Base-by-base conservation (phyloP, 1,140 invertebrate species). In the Bathynomus jamesi region DNA sequence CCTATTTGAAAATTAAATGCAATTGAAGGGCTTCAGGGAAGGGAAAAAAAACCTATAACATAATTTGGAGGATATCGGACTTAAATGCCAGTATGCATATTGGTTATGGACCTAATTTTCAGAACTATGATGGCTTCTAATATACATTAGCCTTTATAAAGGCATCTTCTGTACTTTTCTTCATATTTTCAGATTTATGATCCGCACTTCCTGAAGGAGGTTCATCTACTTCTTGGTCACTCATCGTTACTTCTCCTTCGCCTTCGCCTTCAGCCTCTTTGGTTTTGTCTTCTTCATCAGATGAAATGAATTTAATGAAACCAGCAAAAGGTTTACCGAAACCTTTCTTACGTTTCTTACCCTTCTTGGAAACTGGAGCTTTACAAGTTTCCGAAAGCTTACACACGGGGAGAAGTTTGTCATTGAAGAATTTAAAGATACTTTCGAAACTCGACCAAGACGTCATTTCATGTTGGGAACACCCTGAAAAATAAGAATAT, bases 351-450 rank as follows among this genome's bases (percentile, higher is more conserved):
- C 21, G 40, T 53, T 53, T 53, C n/a, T n/a, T n/a, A n/a, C n/a
- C n/a, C n/a, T n/a, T n/a, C n/a, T n/a, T n/a, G n/a, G n/a, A n/a
- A n/a, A n/a, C n/a, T n/a, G n/a, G n/a, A n/a, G n/a, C n/a, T n/a
- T n/a, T n/a, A n/a, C n/a, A n/a, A n/a, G n/a, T n/a, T 32, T 32
- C 24, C 21, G 40, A 1, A 21, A 53, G 40, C 21, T 53, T 21
- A 17, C 11, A 53, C 5, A 53, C 40, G 2, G 40, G 40, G 21
- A 53, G 40, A 17, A 53, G 21, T 53, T 53, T 53, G 32, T 65
- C 29, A 11, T 40, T 10, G 30, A 75, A 63, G 60, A 72, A 75
- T 63, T 71, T 75, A 67, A 75, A 75, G 32, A 75, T 71, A 29
- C 73, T 75, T 11, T 13, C 24, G 40, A 75, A 60, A 25, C 73